These are phyloP conservation scores for Lasioglossum malachurum DNA, from an alignment of 2,888 invertebrate species.

Conservation along the genomic window DNA sequence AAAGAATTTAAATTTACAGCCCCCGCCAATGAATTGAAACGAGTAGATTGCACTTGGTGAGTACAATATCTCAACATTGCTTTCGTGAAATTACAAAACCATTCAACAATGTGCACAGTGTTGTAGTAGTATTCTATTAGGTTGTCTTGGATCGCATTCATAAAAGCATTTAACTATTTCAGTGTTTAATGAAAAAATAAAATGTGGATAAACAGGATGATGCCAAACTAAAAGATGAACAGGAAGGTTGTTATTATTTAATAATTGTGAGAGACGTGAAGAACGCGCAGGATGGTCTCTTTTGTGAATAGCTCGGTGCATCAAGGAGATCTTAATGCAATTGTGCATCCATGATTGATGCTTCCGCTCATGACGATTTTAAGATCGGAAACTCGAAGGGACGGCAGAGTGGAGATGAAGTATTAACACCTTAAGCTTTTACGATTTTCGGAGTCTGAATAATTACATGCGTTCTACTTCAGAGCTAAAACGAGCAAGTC, in stretches of 20 bases:
- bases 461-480: not conserved
- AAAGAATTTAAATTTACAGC: not conserved
- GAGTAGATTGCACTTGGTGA: not conserved
- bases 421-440: not conserved
- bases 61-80: not conserved
- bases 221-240: not conserved
- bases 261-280: not conserved
- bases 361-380: not conserved
- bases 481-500: not conserved
- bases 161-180: too few species aligned
- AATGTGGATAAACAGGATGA: too few species aligned
- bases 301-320: too few species aligned
- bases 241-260: not conserved
- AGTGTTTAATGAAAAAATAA: too few species aligned
- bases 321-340: not conserved
- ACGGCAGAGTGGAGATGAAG: not conserved
- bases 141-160: too few species aligned
- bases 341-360: not conserved
- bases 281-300: not conserved
- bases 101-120: not conserved
- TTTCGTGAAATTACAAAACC: not conserved
- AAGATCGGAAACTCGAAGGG: not conserved
- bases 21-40: not conserved
- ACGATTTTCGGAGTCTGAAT: conserved; percentile 6
- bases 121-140: too few species aligned